These are phyloP conservation scores for Polydrusus cervinus DNA, from an alignment of 2,888 invertebrate genomes.

Conservation along the genomic window DNA sequence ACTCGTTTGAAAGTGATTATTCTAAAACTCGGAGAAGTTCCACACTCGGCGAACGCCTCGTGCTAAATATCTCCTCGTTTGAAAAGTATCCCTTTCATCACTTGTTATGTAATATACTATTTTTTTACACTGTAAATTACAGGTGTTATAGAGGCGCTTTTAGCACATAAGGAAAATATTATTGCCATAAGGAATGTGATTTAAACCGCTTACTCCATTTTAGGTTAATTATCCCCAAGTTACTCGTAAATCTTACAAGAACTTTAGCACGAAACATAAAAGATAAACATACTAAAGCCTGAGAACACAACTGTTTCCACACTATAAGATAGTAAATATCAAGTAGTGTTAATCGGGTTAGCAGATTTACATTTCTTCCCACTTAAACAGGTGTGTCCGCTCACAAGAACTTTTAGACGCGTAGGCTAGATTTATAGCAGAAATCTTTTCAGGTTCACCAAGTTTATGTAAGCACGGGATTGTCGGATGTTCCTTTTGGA, in stretches of 20 bases:
- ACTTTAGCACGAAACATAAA: conserved; percentile 21
- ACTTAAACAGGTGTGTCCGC: conserved; percentile 49
- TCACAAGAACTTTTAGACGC: conserved; percentile 42
- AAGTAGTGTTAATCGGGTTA: conserved; percentile 49
- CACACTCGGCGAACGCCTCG: too few species aligned
- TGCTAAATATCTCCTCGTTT: too few species aligned
- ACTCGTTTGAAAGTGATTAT: too few species aligned
- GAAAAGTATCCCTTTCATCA: too few species aligned
- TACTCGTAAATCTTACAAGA: conserved; percentile 14
- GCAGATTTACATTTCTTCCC: conserved; percentile 53
- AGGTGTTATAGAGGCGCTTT: too few species aligned
- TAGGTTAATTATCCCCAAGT: conserved; percentile 4
- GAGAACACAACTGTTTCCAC: conserved; percentile 28
- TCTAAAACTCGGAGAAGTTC: too few species aligned
- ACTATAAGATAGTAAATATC: conserved; percentile 38
- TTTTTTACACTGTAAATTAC: too few species aligned
- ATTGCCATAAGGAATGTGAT: too few species aligned
- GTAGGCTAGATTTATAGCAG: conserved; percentile 48
- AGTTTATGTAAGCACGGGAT: conserved; percentile 30
- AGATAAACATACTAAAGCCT: conserved; percentile 31
- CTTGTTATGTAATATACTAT: too few species aligned
- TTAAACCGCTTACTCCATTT: too few species aligned
- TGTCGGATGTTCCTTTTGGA: conserved; percentile 17
- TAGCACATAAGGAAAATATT: too few species aligned
- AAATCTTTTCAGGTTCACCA: conserved; percentile 35